Conservation (phyloP, 1,140 invertebrate species). For the Aricia agestis region DNA sequence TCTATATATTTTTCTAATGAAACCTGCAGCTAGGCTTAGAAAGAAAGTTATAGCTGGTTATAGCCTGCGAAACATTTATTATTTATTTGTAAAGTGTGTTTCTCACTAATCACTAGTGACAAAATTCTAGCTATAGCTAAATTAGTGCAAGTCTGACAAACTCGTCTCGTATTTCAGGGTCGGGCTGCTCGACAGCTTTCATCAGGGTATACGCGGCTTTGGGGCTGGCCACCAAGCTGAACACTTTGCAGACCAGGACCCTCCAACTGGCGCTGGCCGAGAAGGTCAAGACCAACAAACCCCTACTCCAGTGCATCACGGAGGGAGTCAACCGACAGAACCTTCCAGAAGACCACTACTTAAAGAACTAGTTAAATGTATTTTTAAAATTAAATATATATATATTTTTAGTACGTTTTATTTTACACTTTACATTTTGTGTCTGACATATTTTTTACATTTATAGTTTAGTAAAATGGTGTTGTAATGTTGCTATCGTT, state of each 20-base stretch:
- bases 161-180: constrained; percentile 46
- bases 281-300: constrained; percentile 71
- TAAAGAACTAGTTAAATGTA: constrained; percentile 30
- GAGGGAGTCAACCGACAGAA: constrained; percentile 60
- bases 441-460: too few species aligned
- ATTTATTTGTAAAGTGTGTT: too few species aligned
- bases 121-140: not conserved
- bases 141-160: not conserved
- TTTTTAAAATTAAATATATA: not conserved
- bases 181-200: constrained; percentile 79
- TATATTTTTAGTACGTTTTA: not conserved
- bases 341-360: constrained; percentile 72
- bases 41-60: too few species aligned
- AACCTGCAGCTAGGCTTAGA: too few species aligned
- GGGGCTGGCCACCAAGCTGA: constrained; percentile 78
- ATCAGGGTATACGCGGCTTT: constrained; percentile 82
- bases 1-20: too few species aligned
- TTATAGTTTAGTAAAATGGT: too few species aligned
- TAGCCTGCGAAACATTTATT: too few species aligned
- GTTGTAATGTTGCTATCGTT: too few species aligned
- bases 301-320: constrained; percentile 75
- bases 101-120: too few species aligned
- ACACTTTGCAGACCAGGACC: constrained; percentile 78
- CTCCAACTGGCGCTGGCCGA: constrained; percentile 79
- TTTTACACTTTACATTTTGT: too few species aligned